Base-by-base conservation (phyloP, 2,888 invertebrate genomes). In the Malachius bipustulatus region DNA sequence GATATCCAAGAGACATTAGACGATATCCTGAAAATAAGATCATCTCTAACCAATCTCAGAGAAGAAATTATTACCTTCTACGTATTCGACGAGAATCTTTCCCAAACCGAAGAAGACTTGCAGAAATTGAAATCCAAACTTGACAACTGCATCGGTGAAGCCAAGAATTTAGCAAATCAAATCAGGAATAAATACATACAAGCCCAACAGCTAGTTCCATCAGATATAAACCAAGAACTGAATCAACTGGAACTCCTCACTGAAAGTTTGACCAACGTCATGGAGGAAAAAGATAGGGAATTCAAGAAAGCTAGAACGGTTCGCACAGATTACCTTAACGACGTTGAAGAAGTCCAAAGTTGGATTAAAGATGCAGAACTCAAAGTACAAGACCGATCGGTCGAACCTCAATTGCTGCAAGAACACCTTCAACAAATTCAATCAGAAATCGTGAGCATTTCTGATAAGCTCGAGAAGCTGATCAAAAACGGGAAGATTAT, bases 201-300 rank as follows among this genome's bases (percentile, higher is more conserved):
- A 43, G 65, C 71, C 45, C 70, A 73, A 51, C 75, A 77, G 47
- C 55, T 69, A 29, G 59, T 74, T 43, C 81, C 88, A 40, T 77
- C 78, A 45, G 87, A 88, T 69, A 71, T 85, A 44, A 73, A 73
- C 41, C 82, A 84, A 63, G 77, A 84, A 65, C 66, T 89, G 47
- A 85, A 84, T 32, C 74, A 80, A 43, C 68, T 90, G 53, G 90
- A 90, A 63, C 64, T 90, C 47, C 69, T 82, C 36, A 74, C 82
- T 32, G 90, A 91, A 62, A 75, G 79, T 42, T 69, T 85, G 36
- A 71, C 75, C 34, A 78, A 77, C 50, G 75, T 75, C 32, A 83
- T 90, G 82, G 89, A 88, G 55, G 84, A 85, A 55, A 87, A 87
- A 61, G 79, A 82, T 54, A 73, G 83, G 57, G 87, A 88, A 60